Evolutionary conservation across 1,140 invertebrate genomes (phyloP).

Genomic region (Rhyzopertha dominica): DNA sequence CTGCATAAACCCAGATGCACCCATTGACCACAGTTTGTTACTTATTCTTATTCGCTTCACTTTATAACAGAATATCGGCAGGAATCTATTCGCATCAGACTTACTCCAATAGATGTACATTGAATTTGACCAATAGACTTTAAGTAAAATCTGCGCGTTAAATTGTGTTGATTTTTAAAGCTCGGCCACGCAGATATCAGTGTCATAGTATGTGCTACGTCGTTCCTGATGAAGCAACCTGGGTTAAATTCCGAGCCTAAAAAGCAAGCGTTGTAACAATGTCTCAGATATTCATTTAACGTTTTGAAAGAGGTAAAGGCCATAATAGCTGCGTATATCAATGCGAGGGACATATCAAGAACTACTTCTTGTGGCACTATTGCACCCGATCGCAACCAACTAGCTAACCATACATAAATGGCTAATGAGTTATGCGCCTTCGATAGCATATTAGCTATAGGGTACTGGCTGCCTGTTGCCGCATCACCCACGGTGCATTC

Average conservation of each 20-base stretch:
- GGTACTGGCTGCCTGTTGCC: constrained; percentile 2
- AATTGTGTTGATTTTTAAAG: constrained; percentile 5
- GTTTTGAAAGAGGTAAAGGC: constrained; percentile 4
- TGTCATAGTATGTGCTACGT: not conserved
- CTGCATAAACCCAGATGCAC: too few species aligned
- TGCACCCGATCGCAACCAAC: constrained; percentile 11
- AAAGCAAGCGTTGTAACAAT: constrained; percentile 3
- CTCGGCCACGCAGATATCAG: not conserved
- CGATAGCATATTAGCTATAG: constrained; percentile 4
- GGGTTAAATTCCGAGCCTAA: too few species aligned
- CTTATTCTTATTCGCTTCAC: too few species aligned
- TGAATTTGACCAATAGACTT: too few species aligned
- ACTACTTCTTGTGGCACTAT: constrained; percentile 7
- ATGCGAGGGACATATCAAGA: constrained; percentile 5
- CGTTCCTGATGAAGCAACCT: not conserved
- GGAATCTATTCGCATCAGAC: too few species aligned
- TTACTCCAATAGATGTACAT: too few species aligned
- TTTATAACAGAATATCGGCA: too few species aligned
- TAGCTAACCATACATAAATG: constrained; percentile 5
- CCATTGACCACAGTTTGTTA: too few species aligned
- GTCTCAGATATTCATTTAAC: not conserved
- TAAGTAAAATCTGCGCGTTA: too few species aligned
- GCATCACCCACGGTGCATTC: not conserved
- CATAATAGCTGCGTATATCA: constrained; percentile 1
- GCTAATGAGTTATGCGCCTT: constrained; percentile 7